These are phyloP conservation scores for Creontiades dilutus DNA, from an alignment of 2,888 invertebrate genomes.

Conservation along the genomic window DNA sequence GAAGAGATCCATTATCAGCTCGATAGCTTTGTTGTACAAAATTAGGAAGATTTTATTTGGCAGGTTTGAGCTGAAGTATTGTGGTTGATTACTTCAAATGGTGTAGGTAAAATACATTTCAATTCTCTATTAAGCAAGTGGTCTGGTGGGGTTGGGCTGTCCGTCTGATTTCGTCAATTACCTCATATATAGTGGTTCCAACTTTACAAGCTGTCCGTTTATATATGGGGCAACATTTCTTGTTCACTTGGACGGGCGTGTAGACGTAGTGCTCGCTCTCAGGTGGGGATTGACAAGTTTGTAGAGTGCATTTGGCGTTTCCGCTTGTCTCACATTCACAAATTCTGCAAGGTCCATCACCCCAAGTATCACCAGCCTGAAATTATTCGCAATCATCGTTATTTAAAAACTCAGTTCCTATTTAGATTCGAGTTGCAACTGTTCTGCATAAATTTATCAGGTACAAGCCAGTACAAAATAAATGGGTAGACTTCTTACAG, in stretches of 20 bases:
- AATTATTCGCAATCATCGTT: background rate
- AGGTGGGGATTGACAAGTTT: slow-evolving; percentile 80
- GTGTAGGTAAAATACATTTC: no score
- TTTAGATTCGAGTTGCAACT: no score
- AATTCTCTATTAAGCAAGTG: no score
- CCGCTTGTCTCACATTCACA: slow-evolving; percentile 82
- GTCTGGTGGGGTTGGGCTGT: no score
- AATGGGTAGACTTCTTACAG: slow-evolving; percentile 78
- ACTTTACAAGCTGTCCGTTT: slow-evolving; percentile 82
- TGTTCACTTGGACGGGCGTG: slow-evolving; percentile 80
- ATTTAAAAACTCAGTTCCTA: no score
- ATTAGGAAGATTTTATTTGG: no score
- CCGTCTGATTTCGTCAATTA: slow-evolving; percentile 71
- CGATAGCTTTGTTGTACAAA: no score
- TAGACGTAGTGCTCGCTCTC: slow-evolving; percentile 82
- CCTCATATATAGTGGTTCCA: slow-evolving; percentile 77
- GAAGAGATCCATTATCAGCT: no score
- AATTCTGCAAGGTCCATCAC: slow-evolving; percentile 85
- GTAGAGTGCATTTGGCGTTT: slow-evolving; percentile 80
- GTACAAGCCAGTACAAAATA: no score
- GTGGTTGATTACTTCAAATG: no score
- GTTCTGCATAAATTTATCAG: no score
- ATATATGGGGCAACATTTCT: slow-evolving; percentile 84
- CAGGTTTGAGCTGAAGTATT: no score
- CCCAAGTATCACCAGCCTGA: slow-evolving; percentile 83